Percentiles rank a stretch among this genome's conserved stretches.
Conservation (phyloP, 2,797 vertebrate genomes). For the Neopelma chrysocephalum region DNA sequence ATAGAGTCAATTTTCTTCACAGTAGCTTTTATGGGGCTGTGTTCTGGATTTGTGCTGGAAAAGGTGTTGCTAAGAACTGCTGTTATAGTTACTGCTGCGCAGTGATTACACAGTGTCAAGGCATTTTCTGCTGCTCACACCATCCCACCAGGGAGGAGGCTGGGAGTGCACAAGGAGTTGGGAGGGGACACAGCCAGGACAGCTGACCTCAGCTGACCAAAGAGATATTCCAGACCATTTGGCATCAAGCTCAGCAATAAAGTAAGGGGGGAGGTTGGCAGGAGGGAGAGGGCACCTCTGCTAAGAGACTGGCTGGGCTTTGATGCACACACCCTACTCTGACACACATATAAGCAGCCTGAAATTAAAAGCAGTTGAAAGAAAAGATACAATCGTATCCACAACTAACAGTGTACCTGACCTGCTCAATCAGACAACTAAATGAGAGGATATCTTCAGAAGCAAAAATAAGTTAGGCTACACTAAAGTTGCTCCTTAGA, state of each 20-base stretch:
- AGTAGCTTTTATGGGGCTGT: not conserved
- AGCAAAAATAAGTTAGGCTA: not conserved
- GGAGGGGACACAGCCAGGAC: not conserved
- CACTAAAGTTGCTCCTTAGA: not conserved
- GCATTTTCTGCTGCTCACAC: not conserved
- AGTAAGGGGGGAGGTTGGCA: rapidly evolving
- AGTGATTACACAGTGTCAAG: not conserved
- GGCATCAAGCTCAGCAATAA: not conserved
- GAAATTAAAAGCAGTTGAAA: not conserved
- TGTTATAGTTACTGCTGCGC: not conserved
- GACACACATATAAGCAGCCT: not conserved
- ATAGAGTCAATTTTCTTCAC: not conserved
- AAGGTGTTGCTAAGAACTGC: rapidly evolving
- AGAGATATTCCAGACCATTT: not conserved
- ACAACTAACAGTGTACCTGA: not conserved
- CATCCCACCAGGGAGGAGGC: rapidly evolving
- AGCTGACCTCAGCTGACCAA: not conserved
- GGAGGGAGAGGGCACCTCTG: not conserved
- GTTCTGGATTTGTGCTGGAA: not conserved
- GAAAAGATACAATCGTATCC: not conserved
- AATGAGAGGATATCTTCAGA: not conserved
- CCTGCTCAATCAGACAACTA: not conserved
- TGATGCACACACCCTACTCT: not conserved
- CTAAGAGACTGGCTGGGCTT: not conserved
- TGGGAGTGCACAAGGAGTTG: not conserved